Evolutionary conservation across 2,113 vertebrate species (phyloP).

Genomic region (Vulpes ferrilata): DNA sequence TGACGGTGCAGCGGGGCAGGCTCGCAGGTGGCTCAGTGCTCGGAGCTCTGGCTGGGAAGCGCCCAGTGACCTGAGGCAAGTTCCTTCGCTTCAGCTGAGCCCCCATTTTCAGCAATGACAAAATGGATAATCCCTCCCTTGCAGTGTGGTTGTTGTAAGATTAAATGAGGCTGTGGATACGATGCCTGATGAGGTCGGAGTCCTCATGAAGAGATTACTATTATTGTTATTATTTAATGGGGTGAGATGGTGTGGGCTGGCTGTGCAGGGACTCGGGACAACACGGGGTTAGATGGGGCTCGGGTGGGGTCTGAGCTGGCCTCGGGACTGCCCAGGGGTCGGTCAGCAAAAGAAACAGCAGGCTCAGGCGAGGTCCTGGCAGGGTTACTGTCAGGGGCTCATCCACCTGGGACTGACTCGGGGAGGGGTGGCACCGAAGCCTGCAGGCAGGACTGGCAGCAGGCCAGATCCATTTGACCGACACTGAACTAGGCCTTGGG

Average conservation of each 20-base stretch:
- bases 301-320: too few relatives aligned
- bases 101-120: fast-evolving
- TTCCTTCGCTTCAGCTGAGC: not conserved
- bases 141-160: fast-evolving
- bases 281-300: not conserved
- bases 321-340: fast-evolving
- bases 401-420: not conserved
- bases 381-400: fast-evolving
- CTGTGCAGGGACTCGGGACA: too few relatives aligned
- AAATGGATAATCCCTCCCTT: too few relatives aligned
- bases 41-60: fast-evolving
- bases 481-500: not conserved
- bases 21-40: fast-evolving
- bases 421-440: not conserved
- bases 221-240: too few relatives aligned
- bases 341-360: not conserved
- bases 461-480: not conserved
- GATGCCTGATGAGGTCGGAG: fast-evolving
- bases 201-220: not conserved
- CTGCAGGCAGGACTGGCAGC: too few relatives aligned
- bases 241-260: not conserved
- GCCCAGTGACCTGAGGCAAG: not conserved
- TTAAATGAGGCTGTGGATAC: not conserved
- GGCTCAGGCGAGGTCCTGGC: not conserved
- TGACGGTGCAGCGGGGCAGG: fast-evolving